Evolutionary conservation across 2,113 vertebrate species (phyloP).

Genomic region (Sialia sialis): DNA sequence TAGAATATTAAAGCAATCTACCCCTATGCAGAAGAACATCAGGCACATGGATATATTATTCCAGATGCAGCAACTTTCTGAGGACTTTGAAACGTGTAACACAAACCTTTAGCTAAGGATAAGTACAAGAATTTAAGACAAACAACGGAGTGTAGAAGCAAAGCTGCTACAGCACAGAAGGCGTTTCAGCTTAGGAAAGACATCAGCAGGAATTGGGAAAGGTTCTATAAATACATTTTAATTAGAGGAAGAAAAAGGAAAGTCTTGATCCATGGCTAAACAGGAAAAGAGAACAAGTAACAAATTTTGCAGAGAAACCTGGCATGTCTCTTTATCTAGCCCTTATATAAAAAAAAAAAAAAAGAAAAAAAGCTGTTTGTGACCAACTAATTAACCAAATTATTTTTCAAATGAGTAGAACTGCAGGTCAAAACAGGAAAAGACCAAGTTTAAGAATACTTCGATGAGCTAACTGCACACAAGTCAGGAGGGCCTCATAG

Average conservation of each 20-base stretch:
- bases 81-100: neutral
- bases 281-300: slow-evolving; percentile 45
- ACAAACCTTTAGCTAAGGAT: neutral
- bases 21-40: neutral
- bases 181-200: neutral
- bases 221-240: slow-evolving; percentile 41
- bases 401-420: neutral
- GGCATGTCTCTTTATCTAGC: neutral
- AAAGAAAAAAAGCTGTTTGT: neutral
- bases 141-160: neutral
- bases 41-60: neutral
- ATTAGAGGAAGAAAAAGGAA: slow-evolving; percentile 60
- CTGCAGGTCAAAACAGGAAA: slow-evolving; percentile 42
- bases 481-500: neutral
- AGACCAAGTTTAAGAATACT: neutral
- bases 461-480: neutral
- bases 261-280: slow-evolving; percentile 33
- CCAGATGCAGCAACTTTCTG: neutral
- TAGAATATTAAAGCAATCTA: neutral
- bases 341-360: neutral
- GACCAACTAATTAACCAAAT: neutral
- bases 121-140: neutral
- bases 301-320: neutral
- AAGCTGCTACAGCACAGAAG: neutral
- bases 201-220: neutral